Percentiles rank a stretch among this genome's conserved stretches.
Evolutionary conservation across 2,888 invertebrate species (phyloP).

Genomic region (Pammene aurita): DNA sequence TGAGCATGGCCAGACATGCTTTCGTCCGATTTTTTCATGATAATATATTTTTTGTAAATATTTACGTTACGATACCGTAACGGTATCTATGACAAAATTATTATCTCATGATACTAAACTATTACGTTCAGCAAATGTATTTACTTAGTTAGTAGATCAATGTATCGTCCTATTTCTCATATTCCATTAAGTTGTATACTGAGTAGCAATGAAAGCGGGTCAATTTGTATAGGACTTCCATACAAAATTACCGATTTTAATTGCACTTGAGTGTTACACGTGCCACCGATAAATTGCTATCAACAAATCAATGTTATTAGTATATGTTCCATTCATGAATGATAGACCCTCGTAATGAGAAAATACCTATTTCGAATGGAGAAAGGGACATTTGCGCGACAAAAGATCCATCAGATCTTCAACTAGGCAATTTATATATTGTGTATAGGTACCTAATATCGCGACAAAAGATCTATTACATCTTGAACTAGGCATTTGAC

Average conservation of each 20-base stretch:
- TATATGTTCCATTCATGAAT: neutral
- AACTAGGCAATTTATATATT: too few relatives aligned
- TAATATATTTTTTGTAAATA: neutral
- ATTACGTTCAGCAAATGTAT: neutral
- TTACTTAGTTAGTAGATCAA: neutral
- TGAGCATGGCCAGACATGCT: too few relatives aligned
- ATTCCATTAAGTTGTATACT: conserved; percentile 9
- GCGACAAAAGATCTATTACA: neutral
- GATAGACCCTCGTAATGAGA: neutral
- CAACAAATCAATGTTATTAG: conserved; percentile 1
- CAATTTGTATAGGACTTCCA: too few relatives aligned
- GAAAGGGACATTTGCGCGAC: neutral
- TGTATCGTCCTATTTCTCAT: conserved; percentile 18
- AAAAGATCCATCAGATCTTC: neutral
- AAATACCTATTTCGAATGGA: neutral
- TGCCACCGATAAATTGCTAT: conserved; percentile 5
- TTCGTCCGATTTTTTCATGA: too few relatives aligned
- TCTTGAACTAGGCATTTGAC: neutral
- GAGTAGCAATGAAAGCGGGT: too few relatives aligned
- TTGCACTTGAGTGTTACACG: neutral
- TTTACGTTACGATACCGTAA: neutral
- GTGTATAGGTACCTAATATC: too few relatives aligned
- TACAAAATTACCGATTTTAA: too few relatives aligned
- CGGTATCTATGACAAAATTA: neutral
- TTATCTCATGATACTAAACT: neutral